These are phyloP conservation scores for Daphoenositta chrysoptera DNA, from an alignment of 2,113 vertebrate genomes.

Conservation along the genomic window DNA sequence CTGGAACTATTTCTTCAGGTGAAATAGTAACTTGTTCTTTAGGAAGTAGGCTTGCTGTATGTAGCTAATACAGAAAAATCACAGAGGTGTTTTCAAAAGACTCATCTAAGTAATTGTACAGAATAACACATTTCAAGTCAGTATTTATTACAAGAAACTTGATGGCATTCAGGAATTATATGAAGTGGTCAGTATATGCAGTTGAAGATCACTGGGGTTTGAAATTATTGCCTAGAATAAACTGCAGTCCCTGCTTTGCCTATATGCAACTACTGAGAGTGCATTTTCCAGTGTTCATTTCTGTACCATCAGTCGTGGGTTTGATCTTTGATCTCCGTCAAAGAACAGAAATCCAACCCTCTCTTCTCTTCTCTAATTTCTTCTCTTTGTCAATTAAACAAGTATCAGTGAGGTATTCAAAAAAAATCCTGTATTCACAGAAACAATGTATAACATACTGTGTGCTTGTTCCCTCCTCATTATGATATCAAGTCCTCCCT, in stretches of 20 bases:
- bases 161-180: neutral
- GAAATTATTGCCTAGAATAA: neutral
- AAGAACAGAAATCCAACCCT: constrained; percentile 10
- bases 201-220: neutral
- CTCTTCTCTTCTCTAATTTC: constrained; percentile 20
- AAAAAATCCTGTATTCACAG: constrained; percentile 34
- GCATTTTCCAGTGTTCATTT: constrained; percentile 43
- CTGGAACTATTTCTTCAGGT: neutral
- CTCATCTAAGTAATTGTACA: neutral
- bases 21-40: neutral
- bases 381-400: constrained; percentile 55
- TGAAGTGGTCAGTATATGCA: neutral
- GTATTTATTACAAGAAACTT: neutral
- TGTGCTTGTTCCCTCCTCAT: constrained; percentile 49
- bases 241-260: neutral
- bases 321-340: constrained; percentile 48
- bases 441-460: constrained; percentile 12
- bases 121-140: neutral
- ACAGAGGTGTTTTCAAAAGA: neutral
- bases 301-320: constrained; percentile 2
- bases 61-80: neutral
- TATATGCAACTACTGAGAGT: neutral
- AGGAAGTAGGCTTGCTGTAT: neutral
- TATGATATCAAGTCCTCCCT: constrained; percentile 59
- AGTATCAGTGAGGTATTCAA: constrained; percentile 26